Evolutionary conservation across 2,113 vertebrate species (phyloP).

Genomic region (Salvelinus fontinalis): DNA sequence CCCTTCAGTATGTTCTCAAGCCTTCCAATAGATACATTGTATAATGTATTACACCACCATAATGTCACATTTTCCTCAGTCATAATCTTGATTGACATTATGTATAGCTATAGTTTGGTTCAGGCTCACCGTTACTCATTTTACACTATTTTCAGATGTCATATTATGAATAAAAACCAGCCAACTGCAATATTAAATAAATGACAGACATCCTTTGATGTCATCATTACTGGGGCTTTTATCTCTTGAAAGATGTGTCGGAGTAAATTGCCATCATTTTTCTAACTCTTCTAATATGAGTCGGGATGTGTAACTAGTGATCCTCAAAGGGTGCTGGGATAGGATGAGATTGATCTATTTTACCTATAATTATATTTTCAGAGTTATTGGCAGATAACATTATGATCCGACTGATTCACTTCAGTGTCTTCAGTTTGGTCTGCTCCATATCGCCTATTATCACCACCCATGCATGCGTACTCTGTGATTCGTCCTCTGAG

Average conservation of each 20-base stretch:
- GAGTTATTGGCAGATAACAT: conserved; percentile 53
- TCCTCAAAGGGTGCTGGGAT: conserved; percentile 40
- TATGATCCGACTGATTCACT: conserved; percentile 36
- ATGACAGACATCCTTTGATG: conserved; percentile 38
- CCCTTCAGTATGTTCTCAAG: background rate
- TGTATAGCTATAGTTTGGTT: conserved; percentile 32
- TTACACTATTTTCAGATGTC: conserved; percentile 21
- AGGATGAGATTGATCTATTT: conserved; percentile 43
- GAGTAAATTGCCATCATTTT: conserved; percentile 35
- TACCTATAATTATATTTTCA: conserved; percentile 45
- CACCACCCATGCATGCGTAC: conserved; percentile 20
- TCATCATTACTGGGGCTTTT: conserved; percentile 39
- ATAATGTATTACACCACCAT: background rate
- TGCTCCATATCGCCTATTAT: conserved; percentile 43
- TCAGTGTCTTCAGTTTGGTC: conserved; percentile 12
- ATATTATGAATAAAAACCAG: conserved; percentile 34
- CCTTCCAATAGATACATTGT: background rate
- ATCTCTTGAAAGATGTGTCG: conserved; percentile 29
- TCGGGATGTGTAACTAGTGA: conserved; percentile 20
- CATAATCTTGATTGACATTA: conserved; percentile 33
- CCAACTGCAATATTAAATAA: conserved; percentile 40
- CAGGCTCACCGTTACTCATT: conserved; percentile 11
- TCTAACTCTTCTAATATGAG: conserved; percentile 25
- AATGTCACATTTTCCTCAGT: background rate
- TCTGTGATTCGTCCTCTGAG: conserved; percentile 20